Evolutionary conservation across 2,113 vertebrate genomes (phyloP).

Genomic region (Limanda limanda): DNA sequence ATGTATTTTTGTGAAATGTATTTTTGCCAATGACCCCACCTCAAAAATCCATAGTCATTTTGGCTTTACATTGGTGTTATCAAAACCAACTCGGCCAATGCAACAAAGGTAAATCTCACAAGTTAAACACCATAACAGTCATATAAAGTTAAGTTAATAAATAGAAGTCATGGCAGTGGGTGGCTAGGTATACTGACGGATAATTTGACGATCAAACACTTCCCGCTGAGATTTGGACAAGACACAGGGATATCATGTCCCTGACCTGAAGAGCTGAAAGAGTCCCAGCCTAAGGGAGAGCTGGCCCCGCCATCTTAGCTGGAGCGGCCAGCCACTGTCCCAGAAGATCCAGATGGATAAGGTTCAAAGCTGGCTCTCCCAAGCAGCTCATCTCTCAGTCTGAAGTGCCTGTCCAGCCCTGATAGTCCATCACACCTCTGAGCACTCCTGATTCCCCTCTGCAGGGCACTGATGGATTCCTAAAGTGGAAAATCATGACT

Average conservation of each 20-base stretch:
- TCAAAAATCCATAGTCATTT: not conserved
- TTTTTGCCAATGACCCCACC: not conserved
- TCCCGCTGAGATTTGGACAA: not conserved
- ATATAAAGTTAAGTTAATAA: not conserved
- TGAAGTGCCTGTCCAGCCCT: conserved; percentile 21
- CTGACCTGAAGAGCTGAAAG: not conserved
- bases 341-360: conserved; percentile 17
- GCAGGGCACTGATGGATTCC: conserved; percentile 18
- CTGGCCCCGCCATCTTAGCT: conserved; percentile 25
- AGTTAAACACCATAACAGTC: not conserved
- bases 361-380: conserved; percentile 16
- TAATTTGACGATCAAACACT: not conserved
- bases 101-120: not conserved
- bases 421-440: conserved; percentile 37
- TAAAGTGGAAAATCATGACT: conserved; percentile 28
- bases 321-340: not conserved
- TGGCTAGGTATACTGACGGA: not conserved
- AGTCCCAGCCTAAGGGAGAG: not conserved
- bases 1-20: too few relatives aligned
- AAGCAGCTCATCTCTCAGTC: conserved; percentile 25
- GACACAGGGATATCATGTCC: not conserved
- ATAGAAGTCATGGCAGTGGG: not conserved
- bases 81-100: not conserved
- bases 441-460: conserved; percentile 17
- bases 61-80: not conserved